Evolutionary conservation across 2,113 vertebrate genomes (phyloP).

Genomic region (Gobio gobio): DNA sequence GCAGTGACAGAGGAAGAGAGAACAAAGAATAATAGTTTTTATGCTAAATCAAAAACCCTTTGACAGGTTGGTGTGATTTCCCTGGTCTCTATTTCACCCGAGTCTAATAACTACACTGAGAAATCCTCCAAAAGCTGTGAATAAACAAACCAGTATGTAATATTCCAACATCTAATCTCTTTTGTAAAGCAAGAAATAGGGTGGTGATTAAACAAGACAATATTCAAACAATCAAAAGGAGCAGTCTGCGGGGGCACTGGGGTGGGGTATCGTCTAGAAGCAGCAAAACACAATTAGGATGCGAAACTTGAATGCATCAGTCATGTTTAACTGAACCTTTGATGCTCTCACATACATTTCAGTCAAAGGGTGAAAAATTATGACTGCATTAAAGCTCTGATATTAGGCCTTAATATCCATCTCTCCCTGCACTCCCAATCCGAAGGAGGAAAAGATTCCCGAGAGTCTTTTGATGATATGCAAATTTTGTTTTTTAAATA

Average conservation of each 20-base stretch:
- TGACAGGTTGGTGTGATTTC: not conserved
- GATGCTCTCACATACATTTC: constrained; percentile 20
- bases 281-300: constrained; percentile 12
- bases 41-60: constrained; percentile 28
- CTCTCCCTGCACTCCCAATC: constrained; percentile 1
- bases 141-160: constrained; percentile 27
- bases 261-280: constrained; percentile 5
- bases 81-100: not conserved
- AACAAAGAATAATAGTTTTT: constrained; percentile 34
- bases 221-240: constrained; percentile 8
- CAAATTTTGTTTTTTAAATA: constrained; percentile 8
- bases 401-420: constrained; percentile 33
- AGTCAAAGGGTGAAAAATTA: constrained; percentile 17
- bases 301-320: constrained; percentile 8
- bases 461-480: not conserved
- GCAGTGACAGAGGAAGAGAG: not conserved
- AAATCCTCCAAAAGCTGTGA: constrained; percentile 23
- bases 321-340: constrained; percentile 22
- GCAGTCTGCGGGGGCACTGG: constrained; percentile 11
- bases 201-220: constrained; percentile 30
- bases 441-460: constrained; percentile 9
- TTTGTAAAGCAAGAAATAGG: not conserved
- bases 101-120: constrained; percentile 15
- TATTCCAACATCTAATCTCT: constrained; percentile 27
- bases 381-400: not conserved